Evolutionary conservation across 2,888 invertebrate species (phyloP).

Genomic region (Temnothorax rugatulus): DNA sequence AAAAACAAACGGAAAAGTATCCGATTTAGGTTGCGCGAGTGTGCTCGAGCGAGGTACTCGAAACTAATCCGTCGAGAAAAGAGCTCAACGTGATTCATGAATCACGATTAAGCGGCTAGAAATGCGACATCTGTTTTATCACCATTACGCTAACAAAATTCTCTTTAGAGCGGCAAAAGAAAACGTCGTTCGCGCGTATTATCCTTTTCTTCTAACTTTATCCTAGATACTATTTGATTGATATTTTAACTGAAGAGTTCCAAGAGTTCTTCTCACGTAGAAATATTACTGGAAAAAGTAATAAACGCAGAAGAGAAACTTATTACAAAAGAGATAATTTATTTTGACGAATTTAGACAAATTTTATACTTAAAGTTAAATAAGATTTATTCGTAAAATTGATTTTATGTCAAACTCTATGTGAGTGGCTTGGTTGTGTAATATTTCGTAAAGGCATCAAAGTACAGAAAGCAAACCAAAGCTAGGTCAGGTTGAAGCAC

Average conservation of each 20-base stretch:
- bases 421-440: not conserved
- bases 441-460: not conserved
- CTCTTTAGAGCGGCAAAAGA: constrained; percentile 24
- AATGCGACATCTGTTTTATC: constrained; percentile 56
- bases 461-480: constrained; percentile 32
- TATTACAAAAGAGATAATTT: not conserved
- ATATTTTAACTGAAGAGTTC: not conserved
- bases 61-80: constrained; percentile 66
- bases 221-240: constrained; percentile 18
- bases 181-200: constrained; percentile 21
- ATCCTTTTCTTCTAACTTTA: not conserved
- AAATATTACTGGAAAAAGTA: not conserved
- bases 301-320: not conserved
- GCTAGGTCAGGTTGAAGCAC: constrained; percentile 60
- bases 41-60: constrained; percentile 47
- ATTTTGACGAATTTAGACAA: not conserved
- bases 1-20: constrained; percentile 23
- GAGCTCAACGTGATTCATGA: constrained; percentile 50
- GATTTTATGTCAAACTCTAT: not conserved
- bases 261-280: not conserved
- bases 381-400: not conserved
- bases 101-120: constrained; percentile 59
- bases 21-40: constrained; percentile 48
- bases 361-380: not conserved
- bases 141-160: constrained; percentile 57